Evolutionary conservation across 2,888 invertebrate genomes (phyloP).

Genomic region (Orthosia incerta): DNA sequence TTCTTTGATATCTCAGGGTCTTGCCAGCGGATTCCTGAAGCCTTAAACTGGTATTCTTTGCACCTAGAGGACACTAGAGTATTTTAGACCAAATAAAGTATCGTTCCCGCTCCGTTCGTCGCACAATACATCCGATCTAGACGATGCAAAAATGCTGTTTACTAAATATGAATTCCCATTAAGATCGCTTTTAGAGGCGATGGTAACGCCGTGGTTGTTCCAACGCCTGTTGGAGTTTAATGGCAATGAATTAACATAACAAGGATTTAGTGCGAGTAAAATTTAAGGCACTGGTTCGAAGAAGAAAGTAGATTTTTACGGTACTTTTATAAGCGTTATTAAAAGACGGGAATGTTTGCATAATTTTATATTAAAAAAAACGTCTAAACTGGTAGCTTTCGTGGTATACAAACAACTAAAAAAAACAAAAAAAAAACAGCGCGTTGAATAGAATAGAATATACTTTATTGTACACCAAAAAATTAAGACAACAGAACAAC

Average conservation of each 20-base stretch:
- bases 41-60: too few species aligned
- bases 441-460: too few species aligned
- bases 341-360: neutral
- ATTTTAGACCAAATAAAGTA: too few species aligned
- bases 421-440: too few species aligned
- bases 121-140: neutral
- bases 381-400: neutral
- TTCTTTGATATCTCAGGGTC: too few species aligned
- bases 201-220: slow-evolving; percentile 57
- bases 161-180: slow-evolving; percentile 80
- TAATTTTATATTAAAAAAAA: neutral
- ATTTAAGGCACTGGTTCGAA: slow-evolving; percentile 14
- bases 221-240: slow-evolving; percentile 50
- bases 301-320: neutral
- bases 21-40: too few species aligned
- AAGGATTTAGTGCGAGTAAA: slow-evolving; percentile 38
- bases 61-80: too few species aligned
- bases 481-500: too few species aligned
- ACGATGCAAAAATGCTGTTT: slow-evolving; percentile 74
- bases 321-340: neutral
- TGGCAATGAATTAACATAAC: slow-evolving; percentile 60
- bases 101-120: slow-evolving; percentile 28
- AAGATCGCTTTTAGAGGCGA: slow-evolving; percentile 68
- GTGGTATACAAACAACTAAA: neutral
- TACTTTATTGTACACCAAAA: too few species aligned